A percentile compares a stretch with the other conserved stretches of the same genome.
Conservation (phyloP, 2,797 vertebrate species). For the Echiichthys vipera region DNA sequence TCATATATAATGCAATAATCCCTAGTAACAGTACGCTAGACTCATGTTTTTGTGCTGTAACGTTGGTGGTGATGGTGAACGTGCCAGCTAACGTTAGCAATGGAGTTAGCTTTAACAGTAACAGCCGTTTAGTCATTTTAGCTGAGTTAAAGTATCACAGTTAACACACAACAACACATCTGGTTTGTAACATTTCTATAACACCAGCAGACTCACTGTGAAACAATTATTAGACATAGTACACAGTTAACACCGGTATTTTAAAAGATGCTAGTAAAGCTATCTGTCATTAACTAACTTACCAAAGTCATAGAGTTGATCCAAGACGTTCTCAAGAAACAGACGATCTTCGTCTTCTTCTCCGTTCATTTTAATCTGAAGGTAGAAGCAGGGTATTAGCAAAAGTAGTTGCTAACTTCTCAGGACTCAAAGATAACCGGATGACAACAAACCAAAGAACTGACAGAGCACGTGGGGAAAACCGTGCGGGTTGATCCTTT, state of each 20-base stretch:
- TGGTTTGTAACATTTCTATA: background rate
- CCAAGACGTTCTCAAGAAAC: constrained; percentile 79
- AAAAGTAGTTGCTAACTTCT: background rate
- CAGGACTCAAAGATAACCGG: accelerated
- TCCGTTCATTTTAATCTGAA: constrained; percentile 17
- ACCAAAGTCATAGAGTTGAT: constrained; percentile 86
- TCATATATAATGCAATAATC: no score
- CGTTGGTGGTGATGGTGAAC: no score
- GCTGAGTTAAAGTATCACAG: background rate
- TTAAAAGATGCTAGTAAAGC: constrained; percentile 8
- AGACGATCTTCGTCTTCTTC: constrained; percentile 54
- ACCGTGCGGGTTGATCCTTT: background rate
- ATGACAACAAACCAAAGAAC: constrained; percentile 62
- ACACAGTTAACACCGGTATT: background rate
- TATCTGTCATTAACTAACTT: constrained; percentile 57
- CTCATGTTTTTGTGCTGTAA: no score
- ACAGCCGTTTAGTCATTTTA: no score
- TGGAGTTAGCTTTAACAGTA: no score
- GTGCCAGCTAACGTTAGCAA: no score
- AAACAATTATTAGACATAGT: background rate
- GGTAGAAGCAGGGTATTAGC: accelerated
- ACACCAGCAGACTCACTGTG: accelerated
- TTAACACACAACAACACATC: background rate
- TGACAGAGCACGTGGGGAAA: constrained; percentile 33
- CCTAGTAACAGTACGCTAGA: no score